These are phyloP conservation scores for Thyatira batis DNA, from an alignment of 2,888 invertebrate genomes.

Conservation along the genomic window DNA sequence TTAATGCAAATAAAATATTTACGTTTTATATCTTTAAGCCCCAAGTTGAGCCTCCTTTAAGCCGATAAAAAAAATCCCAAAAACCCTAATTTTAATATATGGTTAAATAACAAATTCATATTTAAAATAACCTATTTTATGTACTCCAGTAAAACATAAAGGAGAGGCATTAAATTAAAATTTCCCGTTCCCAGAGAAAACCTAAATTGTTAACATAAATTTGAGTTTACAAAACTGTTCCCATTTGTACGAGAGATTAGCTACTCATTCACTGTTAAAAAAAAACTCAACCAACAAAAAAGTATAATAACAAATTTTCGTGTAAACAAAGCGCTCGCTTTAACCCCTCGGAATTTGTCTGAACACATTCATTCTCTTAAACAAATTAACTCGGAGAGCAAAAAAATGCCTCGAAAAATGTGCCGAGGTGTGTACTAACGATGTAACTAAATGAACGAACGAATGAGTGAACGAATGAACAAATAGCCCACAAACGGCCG, in stretches of 20 bases:
- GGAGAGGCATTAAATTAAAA: neutral
- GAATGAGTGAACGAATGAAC: conserved; percentile 46
- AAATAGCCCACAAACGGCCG: conserved; percentile 57
- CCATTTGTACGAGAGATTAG: conserved; percentile 6
- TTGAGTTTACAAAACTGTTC: neutral
- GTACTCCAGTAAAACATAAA: neutral
- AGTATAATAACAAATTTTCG: conserved; percentile 40
- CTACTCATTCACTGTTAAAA: conserved; percentile 4
- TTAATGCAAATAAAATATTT: too few relatives aligned
- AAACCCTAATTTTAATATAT: too few relatives aligned
- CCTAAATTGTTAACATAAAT: conserved; percentile 4
- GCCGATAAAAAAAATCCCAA: too few relatives aligned
- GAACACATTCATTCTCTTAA: conserved; percentile 57
- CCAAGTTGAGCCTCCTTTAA: too few relatives aligned
- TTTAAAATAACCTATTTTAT: neutral
- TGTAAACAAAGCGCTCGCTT: conserved; percentile 29
- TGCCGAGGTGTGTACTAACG: conserved; percentile 38
- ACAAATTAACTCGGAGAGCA: conserved; percentile 51
- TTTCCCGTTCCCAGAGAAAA: neutral
- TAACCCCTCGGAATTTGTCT: conserved; percentile 46
- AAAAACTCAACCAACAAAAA: conserved; percentile 7
- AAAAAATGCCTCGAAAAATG: conserved; percentile 38
- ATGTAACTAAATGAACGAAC: conserved; percentile 56
- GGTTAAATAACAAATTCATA: neutral
- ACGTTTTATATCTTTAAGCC: too few relatives aligned